phyloP scores from a whole-genome alignment of 2,888 invertebrate species.

The Rambutsinella grinnellia region DNA sequence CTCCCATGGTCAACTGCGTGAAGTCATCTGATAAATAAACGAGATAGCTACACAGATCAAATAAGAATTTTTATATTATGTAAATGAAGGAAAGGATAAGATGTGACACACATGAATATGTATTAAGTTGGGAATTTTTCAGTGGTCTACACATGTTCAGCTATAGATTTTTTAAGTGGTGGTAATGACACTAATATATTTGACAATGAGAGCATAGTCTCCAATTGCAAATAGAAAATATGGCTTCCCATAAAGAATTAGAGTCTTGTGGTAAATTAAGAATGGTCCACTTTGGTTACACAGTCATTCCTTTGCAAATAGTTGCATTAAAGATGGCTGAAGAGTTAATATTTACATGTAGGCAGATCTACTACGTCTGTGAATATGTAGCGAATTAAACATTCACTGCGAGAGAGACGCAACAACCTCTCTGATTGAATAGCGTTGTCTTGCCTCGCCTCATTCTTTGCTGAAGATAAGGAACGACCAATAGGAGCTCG shows the following conservation, averaged over 20 bases:
- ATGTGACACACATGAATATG: slow-evolving; percentile 17
- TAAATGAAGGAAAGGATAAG: background rate
- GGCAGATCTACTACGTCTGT: background rate
- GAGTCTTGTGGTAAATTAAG: too few relatives aligned
- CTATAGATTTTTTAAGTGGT: background rate
- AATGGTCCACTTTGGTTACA: too few relatives aligned
- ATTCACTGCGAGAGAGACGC: background rate
- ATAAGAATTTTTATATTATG: background rate
- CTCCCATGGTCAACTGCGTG: background rate
- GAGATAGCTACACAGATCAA: slow-evolving; percentile 19
- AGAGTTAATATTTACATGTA: background rate
- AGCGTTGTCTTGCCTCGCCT: slow-evolving; percentile 44
- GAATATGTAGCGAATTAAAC: background rate
- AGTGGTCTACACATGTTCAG: slow-evolving; percentile 29
- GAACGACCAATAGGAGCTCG: slow-evolving; percentile 36
- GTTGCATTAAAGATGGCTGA: background rate
- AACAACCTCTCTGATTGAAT: slow-evolving; percentile 45
- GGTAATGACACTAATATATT: background rate
- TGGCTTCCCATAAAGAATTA: too few relatives aligned
- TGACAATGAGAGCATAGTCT: background rate
- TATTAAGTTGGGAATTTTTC: background rate
- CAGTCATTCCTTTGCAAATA: too few relatives aligned
- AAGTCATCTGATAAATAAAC: slow-evolving; percentile 21
- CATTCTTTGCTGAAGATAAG: slow-evolving; percentile 7
- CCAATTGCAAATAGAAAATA: background rate